A percentile compares a stretch with the other conserved stretches of the same genome.
These are phyloP conservation scores for Ctenoplectra terminalis DNA, from an alignment of 1,140 invertebrate genomes.

Conservation along the genomic window DNA sequence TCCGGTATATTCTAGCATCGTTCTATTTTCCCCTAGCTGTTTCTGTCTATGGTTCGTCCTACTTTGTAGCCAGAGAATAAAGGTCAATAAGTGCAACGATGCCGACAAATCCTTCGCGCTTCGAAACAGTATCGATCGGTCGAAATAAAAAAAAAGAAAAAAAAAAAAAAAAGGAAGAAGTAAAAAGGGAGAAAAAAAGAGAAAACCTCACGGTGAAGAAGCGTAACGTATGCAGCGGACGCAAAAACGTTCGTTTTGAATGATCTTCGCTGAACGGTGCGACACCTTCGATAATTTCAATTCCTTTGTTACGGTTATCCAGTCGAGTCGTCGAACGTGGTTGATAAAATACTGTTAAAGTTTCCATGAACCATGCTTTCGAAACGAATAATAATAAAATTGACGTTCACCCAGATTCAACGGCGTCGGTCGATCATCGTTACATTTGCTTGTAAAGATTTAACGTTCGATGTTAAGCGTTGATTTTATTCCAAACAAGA, in stretches of 20 bases:
- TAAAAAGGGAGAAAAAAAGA: background rate
- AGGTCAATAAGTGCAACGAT: constrained; percentile 67
- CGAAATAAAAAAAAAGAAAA: constrained; percentile 33
- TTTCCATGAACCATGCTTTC: background rate
- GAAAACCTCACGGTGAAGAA: background rate
- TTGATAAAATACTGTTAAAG: constrained; percentile 58
- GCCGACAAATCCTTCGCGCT: constrained; percentile 54
- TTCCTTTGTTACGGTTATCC: background rate
- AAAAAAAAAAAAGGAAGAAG: constrained; percentile 21
- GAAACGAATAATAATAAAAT: constrained; percentile 12
- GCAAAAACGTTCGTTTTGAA: background rate
- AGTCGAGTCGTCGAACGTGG: constrained; percentile 20
- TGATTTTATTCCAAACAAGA: background rate
- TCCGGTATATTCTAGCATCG: background rate
- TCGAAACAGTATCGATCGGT: constrained; percentile 56
- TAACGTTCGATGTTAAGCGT: constrained; percentile 35
- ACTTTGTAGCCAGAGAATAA: constrained; percentile 51
- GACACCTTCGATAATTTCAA: background rate
- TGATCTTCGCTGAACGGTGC: background rate
- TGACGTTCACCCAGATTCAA: constrained; percentile 1
- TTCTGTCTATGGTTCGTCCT: constrained; percentile 41
- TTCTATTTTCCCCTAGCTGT: constrained; percentile 53
- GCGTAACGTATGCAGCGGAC: background rate
- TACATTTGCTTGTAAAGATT: constrained; percentile 37
- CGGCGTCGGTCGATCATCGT: too few species aligned